Conservation (phyloP, 2,888 invertebrate species). For the Apoderus coryli region DNA sequence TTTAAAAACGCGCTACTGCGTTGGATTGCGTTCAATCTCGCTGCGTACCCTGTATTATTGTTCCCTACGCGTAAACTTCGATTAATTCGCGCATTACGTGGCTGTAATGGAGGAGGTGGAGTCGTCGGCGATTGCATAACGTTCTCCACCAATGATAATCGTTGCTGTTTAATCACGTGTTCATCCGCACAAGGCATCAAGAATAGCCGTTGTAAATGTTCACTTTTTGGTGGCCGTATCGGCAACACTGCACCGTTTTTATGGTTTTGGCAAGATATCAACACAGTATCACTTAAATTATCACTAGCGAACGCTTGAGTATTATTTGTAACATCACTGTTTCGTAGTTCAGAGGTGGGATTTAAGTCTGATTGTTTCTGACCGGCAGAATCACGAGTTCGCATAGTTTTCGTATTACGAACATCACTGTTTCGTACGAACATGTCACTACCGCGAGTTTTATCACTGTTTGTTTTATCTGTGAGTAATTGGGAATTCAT, state of each 20-base stretch:
- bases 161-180: conserved; percentile 18
- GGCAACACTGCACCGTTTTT: too few species aligned
- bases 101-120: conserved; percentile 31
- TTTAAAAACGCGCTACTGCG: too few species aligned
- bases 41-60: too few species aligned
- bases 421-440: conserved; percentile 33
- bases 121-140: conserved; percentile 25
- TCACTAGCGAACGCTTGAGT: neutral
- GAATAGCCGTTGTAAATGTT: too few species aligned
- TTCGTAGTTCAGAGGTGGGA: too few species aligned
- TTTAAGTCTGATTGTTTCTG: too few species aligned
- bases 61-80: too few species aligned
- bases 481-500: conserved; percentile 27
- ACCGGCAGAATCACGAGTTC: neutral
- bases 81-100: conserved; percentile 30
- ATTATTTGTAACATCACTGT: neutral
- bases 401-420: conserved; percentile 29
- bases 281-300: too few species aligned
- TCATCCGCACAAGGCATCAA: too few species aligned
- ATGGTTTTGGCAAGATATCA: too few species aligned
- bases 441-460: conserved; percentile 34
- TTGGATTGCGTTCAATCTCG: too few species aligned
- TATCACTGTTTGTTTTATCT: conserved; percentile 34
- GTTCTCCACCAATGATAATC: conserved; percentile 28
- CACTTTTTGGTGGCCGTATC: too few species aligned